Evolutionary conservation across 2,888 invertebrate species (phyloP).

Genomic region (Chorisops tibialis): DNA sequence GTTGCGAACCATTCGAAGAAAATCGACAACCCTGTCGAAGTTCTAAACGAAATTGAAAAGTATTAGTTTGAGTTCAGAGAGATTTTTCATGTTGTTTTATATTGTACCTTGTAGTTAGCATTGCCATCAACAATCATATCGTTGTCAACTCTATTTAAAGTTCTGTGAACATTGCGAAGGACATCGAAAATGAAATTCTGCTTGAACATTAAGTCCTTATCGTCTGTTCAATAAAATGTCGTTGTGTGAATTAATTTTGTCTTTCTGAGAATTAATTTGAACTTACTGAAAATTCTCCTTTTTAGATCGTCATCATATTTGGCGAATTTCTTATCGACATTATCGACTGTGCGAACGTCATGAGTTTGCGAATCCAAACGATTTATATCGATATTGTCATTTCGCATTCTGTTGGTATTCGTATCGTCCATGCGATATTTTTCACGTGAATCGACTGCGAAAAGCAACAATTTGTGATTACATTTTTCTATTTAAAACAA

Average conservation of each 20-base stretch:
- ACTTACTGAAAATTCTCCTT: slow-evolving; percentile 1
- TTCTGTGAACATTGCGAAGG: slow-evolving; percentile 52
- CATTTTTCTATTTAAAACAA: too few relatives aligned
- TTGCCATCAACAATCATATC: slow-evolving; percentile 19
- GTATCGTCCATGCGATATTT: not conserved
- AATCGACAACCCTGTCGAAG: slow-evolving; percentile 50
- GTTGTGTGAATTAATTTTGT: too few relatives aligned
- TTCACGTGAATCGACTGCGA: not conserved
- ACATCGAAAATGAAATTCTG: slow-evolving; percentile 54
- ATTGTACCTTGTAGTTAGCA: slow-evolving; percentile 16
- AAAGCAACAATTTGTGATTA: too few relatives aligned
- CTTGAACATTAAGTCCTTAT: slow-evolving; percentile 7
- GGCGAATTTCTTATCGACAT: slow-evolving; percentile 16
- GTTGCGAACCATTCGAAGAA: slow-evolving; percentile 52
- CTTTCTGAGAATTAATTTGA: too few relatives aligned
- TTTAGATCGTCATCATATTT: slow-evolving; percentile 12
- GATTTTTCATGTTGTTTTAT: not conserved
- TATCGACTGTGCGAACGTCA: not conserved
- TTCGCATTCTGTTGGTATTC: not conserved
- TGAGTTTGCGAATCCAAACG: not conserved
- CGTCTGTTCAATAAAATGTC: too few relatives aligned
- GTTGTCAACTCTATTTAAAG: slow-evolving; percentile 22
- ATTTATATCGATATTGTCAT: not conserved
- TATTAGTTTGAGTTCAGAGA: not conserved
- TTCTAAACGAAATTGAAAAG: slow-evolving; percentile 47